Conservation (phyloP, 2,113 vertebrate species). For the Aegithalos caudatus region DNA sequence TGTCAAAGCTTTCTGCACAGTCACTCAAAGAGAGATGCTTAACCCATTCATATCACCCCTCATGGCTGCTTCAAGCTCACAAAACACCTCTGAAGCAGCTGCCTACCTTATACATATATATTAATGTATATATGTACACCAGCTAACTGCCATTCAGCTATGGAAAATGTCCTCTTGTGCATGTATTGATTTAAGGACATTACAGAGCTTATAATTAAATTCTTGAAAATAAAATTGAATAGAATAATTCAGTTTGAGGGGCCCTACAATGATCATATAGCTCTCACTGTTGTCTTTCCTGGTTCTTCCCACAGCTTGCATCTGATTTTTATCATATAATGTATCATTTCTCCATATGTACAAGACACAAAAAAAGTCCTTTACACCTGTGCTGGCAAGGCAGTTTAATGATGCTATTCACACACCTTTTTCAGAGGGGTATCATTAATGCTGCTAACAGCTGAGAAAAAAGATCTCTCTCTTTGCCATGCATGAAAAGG, state of each 20-base stretch:
- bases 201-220: not conserved
- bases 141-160: not conserved
- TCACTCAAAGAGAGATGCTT: not conserved
- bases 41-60: not conserved
- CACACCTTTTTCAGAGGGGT: constrained; percentile 1
- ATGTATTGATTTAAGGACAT: not conserved
- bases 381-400: not conserved
- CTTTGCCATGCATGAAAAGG: constrained; percentile 7
- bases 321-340: not conserved
- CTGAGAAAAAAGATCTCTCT: not conserved
- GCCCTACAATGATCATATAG: not conserved
- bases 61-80: not conserved
- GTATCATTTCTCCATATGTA: not conserved
- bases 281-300: not conserved
- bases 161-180: not conserved
- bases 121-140: not conserved
- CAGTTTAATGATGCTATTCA: not conserved
- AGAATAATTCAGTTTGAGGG: not conserved
- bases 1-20: not conserved
- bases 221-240: not conserved
- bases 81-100: not conserved
- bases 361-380: not conserved
- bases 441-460: constrained; percentile 21
- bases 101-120: not conserved
- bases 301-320: not conserved